phyloP scores from a whole-genome alignment of 2,113 vertebrate species.

The Catharus fuscescens region DNA sequence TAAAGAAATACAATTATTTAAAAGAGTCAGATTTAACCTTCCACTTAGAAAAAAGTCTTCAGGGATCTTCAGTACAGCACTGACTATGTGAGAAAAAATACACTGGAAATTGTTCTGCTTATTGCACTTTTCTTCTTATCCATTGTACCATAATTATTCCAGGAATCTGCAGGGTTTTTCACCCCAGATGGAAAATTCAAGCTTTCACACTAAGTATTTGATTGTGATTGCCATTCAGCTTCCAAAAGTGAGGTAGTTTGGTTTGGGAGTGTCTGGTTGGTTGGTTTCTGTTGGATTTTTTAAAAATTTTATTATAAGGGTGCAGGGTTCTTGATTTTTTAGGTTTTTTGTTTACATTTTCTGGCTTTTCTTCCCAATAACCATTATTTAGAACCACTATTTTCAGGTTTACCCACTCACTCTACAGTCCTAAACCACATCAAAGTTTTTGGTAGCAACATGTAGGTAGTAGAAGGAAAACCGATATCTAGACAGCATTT shows the following conservation, averaged over 20 bases:
- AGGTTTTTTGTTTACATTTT: not conserved
- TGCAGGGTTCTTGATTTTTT: not conserved
- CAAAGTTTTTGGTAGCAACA: not conserved
- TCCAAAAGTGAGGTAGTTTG: accelerated
- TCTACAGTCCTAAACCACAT: not conserved
- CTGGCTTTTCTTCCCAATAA: not conserved
- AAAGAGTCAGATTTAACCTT: not conserved
- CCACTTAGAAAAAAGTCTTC: not conserved
- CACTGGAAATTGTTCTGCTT: not conserved
- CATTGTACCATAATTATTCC: not conserved
- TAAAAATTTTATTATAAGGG: not conserved
- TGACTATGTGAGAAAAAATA: not conserved
- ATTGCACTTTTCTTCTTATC: not conserved
- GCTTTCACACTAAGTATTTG: not conserved
- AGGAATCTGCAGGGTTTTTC: not conserved
- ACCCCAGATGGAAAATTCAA: not conserved
- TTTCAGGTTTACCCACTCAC: not conserved
- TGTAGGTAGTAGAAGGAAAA: not conserved
- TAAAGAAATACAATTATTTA: not conserved
- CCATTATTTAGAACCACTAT: not conserved
- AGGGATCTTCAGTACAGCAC: not conserved
- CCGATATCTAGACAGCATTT: not conserved
- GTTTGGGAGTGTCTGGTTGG: not conserved
- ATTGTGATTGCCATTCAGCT: not conserved
- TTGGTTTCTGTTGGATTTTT: not conserved